Conservation (phyloP, 2,888 invertebrate genomes). For the Cremastobaeus sp. region DNA sequence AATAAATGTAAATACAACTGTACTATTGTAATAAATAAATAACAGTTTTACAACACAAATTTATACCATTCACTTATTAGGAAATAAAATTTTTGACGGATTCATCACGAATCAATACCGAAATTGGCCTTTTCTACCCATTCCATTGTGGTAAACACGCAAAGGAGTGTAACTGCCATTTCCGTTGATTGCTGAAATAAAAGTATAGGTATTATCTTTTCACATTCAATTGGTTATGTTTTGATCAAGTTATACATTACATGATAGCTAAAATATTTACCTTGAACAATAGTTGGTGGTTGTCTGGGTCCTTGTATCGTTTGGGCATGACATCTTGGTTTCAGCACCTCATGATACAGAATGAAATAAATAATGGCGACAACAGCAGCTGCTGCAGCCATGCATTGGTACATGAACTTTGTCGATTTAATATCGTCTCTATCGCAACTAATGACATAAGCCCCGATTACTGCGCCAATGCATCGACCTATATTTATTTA, state of each 20-base stretch:
- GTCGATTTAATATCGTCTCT: constrained; percentile 77
- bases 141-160: constrained; percentile 89
- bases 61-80: too few relatives aligned
- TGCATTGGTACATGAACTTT: constrained; percentile 81
- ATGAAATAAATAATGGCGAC: constrained; percentile 85
- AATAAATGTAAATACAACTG: too few relatives aligned
- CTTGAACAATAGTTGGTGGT: constrained; percentile 83
- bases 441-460: constrained; percentile 78
- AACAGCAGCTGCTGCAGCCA: constrained; percentile 83
- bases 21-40: constrained; percentile 6
- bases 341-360: constrained; percentile 86
- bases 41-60: background rate
- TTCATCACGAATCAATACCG: constrained; percentile 82
- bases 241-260: too few relatives aligned
- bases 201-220: constrained; percentile 51
- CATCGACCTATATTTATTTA: too few relatives aligned
- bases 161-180: constrained; percentile 88
- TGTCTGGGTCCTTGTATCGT: constrained; percentile 83
- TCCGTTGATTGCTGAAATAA: constrained; percentile 82
- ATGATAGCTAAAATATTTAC: constrained; percentile 74
- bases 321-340: constrained; percentile 85
- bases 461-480: constrained; percentile 84
- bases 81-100: constrained; percentile 10
- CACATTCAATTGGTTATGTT: too few relatives aligned
- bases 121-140: constrained; percentile 89